phyloP scores from a whole-genome alignment of 53 echinoderm and acorn worm species.

The Glandiceps talaboti region DNA sequence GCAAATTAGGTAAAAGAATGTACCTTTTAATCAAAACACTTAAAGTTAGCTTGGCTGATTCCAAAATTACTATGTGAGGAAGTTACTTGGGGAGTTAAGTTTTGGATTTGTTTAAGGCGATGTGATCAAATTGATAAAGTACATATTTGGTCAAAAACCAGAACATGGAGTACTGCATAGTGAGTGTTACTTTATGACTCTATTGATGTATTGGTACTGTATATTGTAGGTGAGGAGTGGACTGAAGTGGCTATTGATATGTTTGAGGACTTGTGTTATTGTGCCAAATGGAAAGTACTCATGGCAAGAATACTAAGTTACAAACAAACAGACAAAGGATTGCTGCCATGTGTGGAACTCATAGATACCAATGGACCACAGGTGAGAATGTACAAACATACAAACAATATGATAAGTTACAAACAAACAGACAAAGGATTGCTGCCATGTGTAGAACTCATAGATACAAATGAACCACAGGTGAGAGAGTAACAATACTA shows the following conservation, averaged over 20 bases:
- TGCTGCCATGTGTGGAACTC: slow-evolving; percentile 74
- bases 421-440: slow-evolving; percentile 35
- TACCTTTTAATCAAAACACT: too few relatives aligned
- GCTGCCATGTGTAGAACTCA: slow-evolving; percentile 67
- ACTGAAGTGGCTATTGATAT: slow-evolving; percentile 45
- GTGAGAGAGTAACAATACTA: slow-evolving; percentile 38
- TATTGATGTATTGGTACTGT: background rate
- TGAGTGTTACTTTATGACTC: too few relatives aligned
- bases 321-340: slow-evolving; percentile 35
- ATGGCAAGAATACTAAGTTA: slow-evolving; percentile 76
- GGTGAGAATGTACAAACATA: too few relatives aligned
- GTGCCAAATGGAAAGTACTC: slow-evolving; percentile 82
- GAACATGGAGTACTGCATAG: too few relatives aligned
- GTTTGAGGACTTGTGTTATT: slow-evolving; percentile 75
- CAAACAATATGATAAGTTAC: too few relatives aligned
- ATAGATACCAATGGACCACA: slow-evolving; percentile 48
- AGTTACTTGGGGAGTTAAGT: background rate
- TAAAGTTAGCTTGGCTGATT: too few relatives aligned
- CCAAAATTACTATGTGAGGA: too few relatives aligned
- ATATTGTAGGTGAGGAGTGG: slow-evolving; percentile 41
- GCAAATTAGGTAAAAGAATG: too few relatives aligned
- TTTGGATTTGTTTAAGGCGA: too few relatives aligned
- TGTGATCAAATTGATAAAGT: too few relatives aligned
- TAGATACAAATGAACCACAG: slow-evolving; percentile 43
- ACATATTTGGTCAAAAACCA: too few relatives aligned